Evolutionary conservation across 2,113 vertebrate species (phyloP).

Genomic region (Struthio camelus): DNA sequence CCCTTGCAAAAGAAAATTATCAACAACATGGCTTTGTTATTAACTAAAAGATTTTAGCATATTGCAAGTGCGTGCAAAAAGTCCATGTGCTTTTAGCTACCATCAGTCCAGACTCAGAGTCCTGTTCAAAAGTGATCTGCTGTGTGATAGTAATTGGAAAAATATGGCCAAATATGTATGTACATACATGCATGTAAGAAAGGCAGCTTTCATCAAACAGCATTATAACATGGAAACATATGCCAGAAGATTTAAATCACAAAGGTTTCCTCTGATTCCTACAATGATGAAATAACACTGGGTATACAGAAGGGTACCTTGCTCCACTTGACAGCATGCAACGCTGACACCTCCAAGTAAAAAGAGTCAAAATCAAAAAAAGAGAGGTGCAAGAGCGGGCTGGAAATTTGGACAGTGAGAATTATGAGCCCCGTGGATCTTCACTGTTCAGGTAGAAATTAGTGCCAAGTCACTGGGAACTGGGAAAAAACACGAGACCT

Average conservation of each 20-base stretch:
- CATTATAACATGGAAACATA: background rate
- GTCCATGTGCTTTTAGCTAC: background rate
- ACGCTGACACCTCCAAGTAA: background rate
- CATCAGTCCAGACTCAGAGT: background rate
- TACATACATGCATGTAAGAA: background rate
- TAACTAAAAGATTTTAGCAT: background rate
- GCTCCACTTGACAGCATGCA: rapidly evolving
- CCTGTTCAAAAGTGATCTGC: background rate
- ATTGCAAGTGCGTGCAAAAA: background rate
- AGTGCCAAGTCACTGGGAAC: background rate
- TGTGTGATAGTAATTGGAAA: constrained; percentile 19
- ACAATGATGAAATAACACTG: background rate
- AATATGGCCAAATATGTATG: background rate
- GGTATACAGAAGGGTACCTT: background rate
- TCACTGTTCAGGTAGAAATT: background rate
- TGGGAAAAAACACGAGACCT: background rate
- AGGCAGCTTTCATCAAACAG: background rate
- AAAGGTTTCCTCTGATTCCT: background rate
- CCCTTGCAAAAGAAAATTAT: background rate
- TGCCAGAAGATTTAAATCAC: background rate
- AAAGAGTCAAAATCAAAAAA: background rate
- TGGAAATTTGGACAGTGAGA: background rate
- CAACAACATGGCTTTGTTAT: background rate
- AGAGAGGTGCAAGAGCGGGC: background rate
- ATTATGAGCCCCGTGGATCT: background rate